Percentiles rank a stretch among this genome's conserved stretches.
Conservation (phyloP, 2,797 vertebrate species). For the Malurus splendens region DNA sequence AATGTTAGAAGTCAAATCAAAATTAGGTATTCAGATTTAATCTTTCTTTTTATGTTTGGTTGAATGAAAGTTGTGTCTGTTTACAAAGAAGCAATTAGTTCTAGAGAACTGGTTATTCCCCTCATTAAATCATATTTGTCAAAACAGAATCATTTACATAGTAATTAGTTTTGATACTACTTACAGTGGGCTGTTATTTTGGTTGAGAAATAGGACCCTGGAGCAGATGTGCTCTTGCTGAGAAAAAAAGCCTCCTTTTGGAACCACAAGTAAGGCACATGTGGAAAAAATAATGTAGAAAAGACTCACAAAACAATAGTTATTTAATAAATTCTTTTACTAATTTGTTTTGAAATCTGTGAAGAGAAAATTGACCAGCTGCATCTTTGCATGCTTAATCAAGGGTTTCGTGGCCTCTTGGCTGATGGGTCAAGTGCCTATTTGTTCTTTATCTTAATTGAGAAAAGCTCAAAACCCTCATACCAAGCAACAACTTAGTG, state of each 20-base stretch:
- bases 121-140: not conserved
- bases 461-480: not conserved
- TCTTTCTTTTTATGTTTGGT: not conserved
- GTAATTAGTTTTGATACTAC: not conserved
- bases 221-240: not conserved
- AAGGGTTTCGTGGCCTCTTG: not conserved
- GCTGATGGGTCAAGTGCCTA: not conserved
- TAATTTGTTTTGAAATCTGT: not conserved
- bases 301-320: not conserved
- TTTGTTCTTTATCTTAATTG: not conserved
- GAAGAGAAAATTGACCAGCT: not conserved
- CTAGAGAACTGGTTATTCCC: not conserved
- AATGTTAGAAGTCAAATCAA: not conserved
- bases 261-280: not conserved
- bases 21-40: not conserved
- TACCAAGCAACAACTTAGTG: not conserved
- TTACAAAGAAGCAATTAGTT: not conserved
- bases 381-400: not conserved
- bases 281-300: not conserved
- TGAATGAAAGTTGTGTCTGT: not conserved
- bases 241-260: not conserved
- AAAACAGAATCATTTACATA: not conserved
- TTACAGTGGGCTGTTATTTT: not conserved
- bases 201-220: not conserved
- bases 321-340: not conserved